Conservation (phyloP, 2,888 invertebrate species). For the Linnaemya vulpina region DNA sequence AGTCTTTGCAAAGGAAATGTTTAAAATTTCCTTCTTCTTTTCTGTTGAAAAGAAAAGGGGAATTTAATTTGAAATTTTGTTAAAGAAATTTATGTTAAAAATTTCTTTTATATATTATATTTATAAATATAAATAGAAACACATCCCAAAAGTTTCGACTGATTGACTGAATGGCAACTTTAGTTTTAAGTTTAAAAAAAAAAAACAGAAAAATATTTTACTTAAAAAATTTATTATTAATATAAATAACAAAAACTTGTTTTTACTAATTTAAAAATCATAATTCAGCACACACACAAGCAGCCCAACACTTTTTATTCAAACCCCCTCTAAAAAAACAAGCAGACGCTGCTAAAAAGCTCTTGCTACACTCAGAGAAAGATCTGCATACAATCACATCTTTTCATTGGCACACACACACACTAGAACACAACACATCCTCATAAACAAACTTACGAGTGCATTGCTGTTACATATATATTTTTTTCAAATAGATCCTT, state of each 20-base stretch:
- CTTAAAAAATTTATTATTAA: constrained; percentile 70
- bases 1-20: neutral
- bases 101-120: constrained; percentile 45
- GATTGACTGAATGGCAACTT: constrained; percentile 81
- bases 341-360: neutral
- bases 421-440: constrained; percentile 14
- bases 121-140: constrained; percentile 72
- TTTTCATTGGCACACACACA: no score
- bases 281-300: constrained; percentile 16
- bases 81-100: constrained; percentile 20
- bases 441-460: constrained; percentile 32
- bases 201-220: constrained; percentile 61
- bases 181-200: constrained; percentile 67
- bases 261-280: constrained; percentile 58
- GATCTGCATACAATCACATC: constrained; percentile 20
- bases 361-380: constrained; percentile 12
- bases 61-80: constrained; percentile 18
- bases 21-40: constrained; percentile 14
- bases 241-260: constrained; percentile 58
- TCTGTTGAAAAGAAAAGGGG: neutral
- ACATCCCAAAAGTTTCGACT: constrained; percentile 81
- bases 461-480: constrained; percentile 47
- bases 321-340: neutral
- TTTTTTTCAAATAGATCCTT: constrained; percentile 28
- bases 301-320: neutral